Evolutionary conservation across 2,888 invertebrate genomes (phyloP).

Genomic region (Crepidodera aurea): DNA sequence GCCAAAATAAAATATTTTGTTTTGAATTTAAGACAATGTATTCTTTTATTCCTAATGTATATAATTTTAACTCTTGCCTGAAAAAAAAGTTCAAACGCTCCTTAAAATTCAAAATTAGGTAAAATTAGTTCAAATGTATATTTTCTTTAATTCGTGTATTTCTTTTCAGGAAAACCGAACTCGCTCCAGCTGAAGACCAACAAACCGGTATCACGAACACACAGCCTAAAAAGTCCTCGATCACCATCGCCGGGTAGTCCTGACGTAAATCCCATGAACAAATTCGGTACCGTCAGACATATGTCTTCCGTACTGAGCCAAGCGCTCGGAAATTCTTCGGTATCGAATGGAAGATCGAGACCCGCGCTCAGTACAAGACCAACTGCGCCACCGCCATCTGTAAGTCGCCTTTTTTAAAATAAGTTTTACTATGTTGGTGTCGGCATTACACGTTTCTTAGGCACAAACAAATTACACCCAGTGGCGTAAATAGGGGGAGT

Average conservation of each 20-base stretch:
- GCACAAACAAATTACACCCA: too few relatives aligned
- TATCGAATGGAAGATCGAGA: conserved; percentile 52
- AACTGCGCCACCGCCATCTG: conserved; percentile 58
- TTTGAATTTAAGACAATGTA: too few relatives aligned
- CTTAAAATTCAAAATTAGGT: too few relatives aligned
- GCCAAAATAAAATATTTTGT: too few relatives aligned
- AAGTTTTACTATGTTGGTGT: too few relatives aligned
- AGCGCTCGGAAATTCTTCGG: conserved; percentile 57
- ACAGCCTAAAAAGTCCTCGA: conserved; percentile 85
- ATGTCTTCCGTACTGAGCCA: conserved; percentile 64
- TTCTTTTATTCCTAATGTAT: too few relatives aligned
- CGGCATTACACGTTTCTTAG: too few relatives aligned
- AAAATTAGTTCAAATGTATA: too few relatives aligned
- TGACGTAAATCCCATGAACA: conserved; percentile 45
- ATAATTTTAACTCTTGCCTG: too few relatives aligned
- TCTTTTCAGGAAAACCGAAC: conserved; percentile 64
- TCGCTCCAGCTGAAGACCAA: conserved; percentile 69
- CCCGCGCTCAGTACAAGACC: conserved; percentile 54
- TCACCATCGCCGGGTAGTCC: conserved; percentile 68
- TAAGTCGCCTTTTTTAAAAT: conserved; percentile 38
- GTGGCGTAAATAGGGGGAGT: too few relatives aligned
- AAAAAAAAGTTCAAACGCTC: too few relatives aligned
- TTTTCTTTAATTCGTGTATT: not conserved
- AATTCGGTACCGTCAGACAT: conserved; percentile 60
- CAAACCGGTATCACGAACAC: conserved; percentile 73